phyloP scores from a whole-genome alignment of 2,888 invertebrate genomes.

The Lepeophtheirus nordmannii region DNA sequence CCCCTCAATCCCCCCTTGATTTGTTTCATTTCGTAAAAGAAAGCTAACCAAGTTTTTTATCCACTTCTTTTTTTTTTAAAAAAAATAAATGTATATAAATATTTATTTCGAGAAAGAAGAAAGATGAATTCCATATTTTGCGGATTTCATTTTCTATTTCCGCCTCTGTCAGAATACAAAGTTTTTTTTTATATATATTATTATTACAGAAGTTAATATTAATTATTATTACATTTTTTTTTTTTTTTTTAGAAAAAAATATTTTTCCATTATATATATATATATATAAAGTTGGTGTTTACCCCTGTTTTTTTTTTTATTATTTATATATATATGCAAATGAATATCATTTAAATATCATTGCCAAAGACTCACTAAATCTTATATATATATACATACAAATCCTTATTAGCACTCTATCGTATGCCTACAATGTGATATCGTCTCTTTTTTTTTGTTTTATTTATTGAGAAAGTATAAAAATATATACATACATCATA shows the following conservation, averaged over 20 bases:
- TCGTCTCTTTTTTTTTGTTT: background rate
- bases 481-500: background rate
- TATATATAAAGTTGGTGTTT: background rate
- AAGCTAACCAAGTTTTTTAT: too few relatives aligned
- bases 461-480: slow-evolving; percentile 1
- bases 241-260: background rate
- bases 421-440: background rate
- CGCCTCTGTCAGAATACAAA: too few relatives aligned
- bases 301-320: background rate
- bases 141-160: too few relatives aligned
- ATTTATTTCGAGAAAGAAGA: too few relatives aligned
- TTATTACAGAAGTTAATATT: too few relatives aligned
- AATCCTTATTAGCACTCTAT: background rate
- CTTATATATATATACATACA: background rate
- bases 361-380: background rate
- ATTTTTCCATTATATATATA: background rate
- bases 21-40: too few relatives aligned
- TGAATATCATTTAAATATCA: background rate
- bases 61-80: too few relatives aligned
- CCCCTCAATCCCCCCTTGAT: too few relatives aligned
- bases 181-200: too few relatives aligned
- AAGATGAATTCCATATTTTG: too few relatives aligned
- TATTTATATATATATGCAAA: background rate
- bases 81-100: too few relatives aligned
- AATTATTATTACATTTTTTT: background rate